Conservation (phyloP, 2,888 invertebrate genomes). For the Erebia epiphron region DNA sequence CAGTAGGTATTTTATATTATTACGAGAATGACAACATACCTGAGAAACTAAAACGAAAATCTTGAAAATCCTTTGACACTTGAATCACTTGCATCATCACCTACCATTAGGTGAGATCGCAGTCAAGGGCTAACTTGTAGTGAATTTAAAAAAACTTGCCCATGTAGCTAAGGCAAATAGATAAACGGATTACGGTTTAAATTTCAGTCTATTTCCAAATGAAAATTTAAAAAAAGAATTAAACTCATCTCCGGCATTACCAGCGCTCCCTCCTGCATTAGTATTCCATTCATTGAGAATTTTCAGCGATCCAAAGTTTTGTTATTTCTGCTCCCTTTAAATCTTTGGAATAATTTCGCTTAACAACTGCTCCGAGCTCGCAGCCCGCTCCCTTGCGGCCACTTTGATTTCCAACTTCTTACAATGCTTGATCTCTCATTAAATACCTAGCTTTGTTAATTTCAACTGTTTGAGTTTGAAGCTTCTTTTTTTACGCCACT, state of each 20-base stretch:
- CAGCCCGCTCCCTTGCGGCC: conserved; percentile 23
- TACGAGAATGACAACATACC: too few species aligned
- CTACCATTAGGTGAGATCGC: too few species aligned
- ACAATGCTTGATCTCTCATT: not conserved
- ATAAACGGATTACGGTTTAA: not conserved
- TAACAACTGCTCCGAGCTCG: conserved; percentile 23
- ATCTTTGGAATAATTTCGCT: conserved; percentile 38
- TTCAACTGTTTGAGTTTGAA: not conserved
- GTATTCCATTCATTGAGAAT: conserved; percentile 31
- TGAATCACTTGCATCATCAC: too few species aligned
- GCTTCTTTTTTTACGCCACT: too few species aligned
- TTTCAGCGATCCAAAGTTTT: conserved; percentile 28
- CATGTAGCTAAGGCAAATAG: not conserved
- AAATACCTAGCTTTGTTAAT: not conserved
- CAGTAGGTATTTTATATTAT: too few species aligned
- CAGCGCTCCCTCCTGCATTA: conserved; percentile 24
- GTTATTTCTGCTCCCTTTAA: conserved; percentile 31
- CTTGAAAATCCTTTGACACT: too few species aligned
- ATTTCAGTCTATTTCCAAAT: not conserved
- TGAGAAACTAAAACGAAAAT: too few species aligned
- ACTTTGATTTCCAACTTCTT: conserved; percentile 25
- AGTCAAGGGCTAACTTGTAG: too few species aligned
- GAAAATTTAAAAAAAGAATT: conserved; percentile 13
- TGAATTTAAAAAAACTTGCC: too few species aligned
- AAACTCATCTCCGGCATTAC: conserved; percentile 27